These are phyloP conservation scores for Rhopalosiphum padi DNA, from an alignment of 1,140 invertebrate genomes.

Conservation along the genomic window DNA sequence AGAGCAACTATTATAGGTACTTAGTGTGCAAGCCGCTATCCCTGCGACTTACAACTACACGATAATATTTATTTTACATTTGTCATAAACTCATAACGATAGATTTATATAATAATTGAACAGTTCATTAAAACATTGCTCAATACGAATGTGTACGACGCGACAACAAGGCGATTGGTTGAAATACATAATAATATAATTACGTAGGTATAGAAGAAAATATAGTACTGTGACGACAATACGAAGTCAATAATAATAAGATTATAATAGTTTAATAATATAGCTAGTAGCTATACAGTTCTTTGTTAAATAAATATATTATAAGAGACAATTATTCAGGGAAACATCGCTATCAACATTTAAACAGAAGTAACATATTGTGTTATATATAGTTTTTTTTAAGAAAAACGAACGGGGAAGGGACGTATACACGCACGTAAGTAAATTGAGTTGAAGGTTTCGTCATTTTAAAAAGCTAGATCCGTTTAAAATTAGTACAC, in stretches of 20 bases:
- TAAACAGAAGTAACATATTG: neutral
- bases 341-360: neutral
- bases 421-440: neutral
- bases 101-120: neutral
- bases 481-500: slow-evolving; percentile 14
- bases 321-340: neutral
- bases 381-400: neutral
- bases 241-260: neutral
- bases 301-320: neutral
- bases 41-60: neutral
- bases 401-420: neutral
- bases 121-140: neutral
- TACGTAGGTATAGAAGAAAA: neutral
- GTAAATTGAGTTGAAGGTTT: slow-evolving; percentile 41
- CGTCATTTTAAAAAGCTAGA: slow-evolving; percentile 31
- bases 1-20: neutral
- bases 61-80: neutral
- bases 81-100: neutral
- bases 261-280: neutral
- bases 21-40: neutral
- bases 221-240: neutral
- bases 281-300: neutral
- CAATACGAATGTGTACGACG: neutral
- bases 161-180: neutral
- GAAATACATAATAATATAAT: neutral